A percentile compares a stretch with the other conserved stretches of the same genome.
Evolutionary conservation across 2,888 invertebrate species (phyloP).

Genomic region (Drosophila neonasuta): DNA sequence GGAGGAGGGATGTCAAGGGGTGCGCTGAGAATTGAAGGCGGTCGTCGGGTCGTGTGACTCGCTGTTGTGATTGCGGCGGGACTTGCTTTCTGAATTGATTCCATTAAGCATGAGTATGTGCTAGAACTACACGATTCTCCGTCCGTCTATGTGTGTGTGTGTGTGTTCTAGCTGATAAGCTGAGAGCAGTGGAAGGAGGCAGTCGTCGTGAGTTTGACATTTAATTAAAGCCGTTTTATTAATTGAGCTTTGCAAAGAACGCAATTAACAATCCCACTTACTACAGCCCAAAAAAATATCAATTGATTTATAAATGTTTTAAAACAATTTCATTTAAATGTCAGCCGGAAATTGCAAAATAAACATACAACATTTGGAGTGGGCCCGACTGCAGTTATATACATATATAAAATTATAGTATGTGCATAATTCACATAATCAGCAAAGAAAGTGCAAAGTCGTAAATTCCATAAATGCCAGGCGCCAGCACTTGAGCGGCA

Average conservation of each 20-base stretch:
- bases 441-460: constrained; percentile 22
- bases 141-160: neutral
- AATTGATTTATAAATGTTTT: constrained; percentile 26
- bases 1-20: constrained; percentile 1
- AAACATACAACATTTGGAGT: constrained; percentile 21
- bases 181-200: neutral
- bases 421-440: constrained; percentile 12
- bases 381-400: constrained; percentile 8
- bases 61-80: constrained; percentile 51
- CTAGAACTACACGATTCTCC: constrained; percentile 4
- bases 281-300: constrained; percentile 5
- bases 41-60: constrained; percentile 61
- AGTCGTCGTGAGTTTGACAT: constrained; percentile 28
- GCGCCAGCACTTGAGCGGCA: constrained; percentile 10
- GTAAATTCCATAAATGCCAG: constrained; percentile 20
- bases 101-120: constrained; percentile 47
- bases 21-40: constrained; percentile 31
- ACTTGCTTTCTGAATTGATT: constrained; percentile 63
- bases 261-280: constrained; percentile 21
- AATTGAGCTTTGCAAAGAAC: constrained; percentile 37
- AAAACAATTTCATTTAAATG: constrained; percentile 18
- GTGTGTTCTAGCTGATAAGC: constrained; percentile 41
- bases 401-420: neutral
- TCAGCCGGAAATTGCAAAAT: constrained; percentile 64
- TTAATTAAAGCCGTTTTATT: constrained; percentile 43